These are phyloP conservation scores for Phengaris alcon DNA, from an alignment of 2,888 invertebrate genomes.

Conservation along the genomic window DNA sequence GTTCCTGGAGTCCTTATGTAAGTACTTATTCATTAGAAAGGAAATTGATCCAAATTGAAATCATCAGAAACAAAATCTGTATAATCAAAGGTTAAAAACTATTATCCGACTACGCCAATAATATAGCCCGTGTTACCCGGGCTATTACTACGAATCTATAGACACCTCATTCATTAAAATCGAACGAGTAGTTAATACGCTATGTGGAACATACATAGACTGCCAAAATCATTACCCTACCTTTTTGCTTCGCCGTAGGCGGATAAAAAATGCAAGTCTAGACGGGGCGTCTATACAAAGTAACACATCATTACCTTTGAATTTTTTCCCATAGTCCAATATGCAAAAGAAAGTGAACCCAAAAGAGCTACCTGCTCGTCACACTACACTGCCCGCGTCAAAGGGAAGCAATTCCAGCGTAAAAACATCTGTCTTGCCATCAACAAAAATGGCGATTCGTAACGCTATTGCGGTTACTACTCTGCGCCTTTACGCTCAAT, in stretches of 20 bases:
- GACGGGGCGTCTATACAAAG: neutral
- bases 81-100: too few relatives aligned
- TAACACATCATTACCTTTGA: neutral
- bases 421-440: conserved; percentile 42
- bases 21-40: too few relatives aligned
- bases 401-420: conserved; percentile 51
- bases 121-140: too few relatives aligned
- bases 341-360: conserved; percentile 29
- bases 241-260: neutral
- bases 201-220: too few relatives aligned
- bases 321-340: conserved; percentile 18
- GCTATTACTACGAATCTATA: too few relatives aligned
- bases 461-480: conserved; percentile 33
- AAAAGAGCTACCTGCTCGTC: conserved; percentile 44
- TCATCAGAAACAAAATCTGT: neutral
- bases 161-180: too few relatives aligned
- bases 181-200: too few relatives aligned
- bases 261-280: neutral
- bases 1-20: neutral
- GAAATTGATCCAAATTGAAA: neutral
- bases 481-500: neutral
- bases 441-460: conserved; percentile 39
- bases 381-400: conserved; percentile 46
- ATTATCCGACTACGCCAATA: too few relatives aligned
- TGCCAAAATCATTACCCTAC: too few relatives aligned